Base-by-base conservation (phyloP, 2,888 invertebrate genomes). In the Trilocha varians region DNA sequence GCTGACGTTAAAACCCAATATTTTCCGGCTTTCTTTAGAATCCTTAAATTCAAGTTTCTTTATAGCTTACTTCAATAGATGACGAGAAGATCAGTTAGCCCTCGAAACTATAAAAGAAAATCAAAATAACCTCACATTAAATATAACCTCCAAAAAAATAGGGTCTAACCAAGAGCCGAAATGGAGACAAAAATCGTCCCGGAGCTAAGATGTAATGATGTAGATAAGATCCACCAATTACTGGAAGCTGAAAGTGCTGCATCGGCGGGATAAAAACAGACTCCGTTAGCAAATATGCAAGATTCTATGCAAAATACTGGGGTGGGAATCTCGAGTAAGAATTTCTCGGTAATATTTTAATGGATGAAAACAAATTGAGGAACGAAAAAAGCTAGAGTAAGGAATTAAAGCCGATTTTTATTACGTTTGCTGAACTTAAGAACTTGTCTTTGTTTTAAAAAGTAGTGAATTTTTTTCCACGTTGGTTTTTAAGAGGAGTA, bases 211-310 rank as follows among this genome's bases (percentile, higher is more conserved):
- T 85, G 82, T 84, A 84, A 85, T 83, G 84, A 79, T 67, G 70
- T 65, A 82, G 85, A 85, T 85, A 85, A 78, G 71, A 79, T 73
- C 70, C 75, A 80, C 80, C 85, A 85, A 85, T 85, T 85, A 84
- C 83, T 59, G 71, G 65, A 66, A 62, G 65, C 65, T 65, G 64
- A 67, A 72, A 78, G 66, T 77, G 83, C 85, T 76, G 80, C 78
- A 77, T 83, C 65, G 73, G 77, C 82, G 56, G 70, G 67, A 77
- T 75, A 73, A 74, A 78, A 83, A 80, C 75, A 72, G 73, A 71
- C 71, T 70, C 64, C 56, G 58, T 67, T 65, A 60, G 71, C 68
- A 73, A 78, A 78, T 78, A 75, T 78, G 77, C 75, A 76, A 67
- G 65, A 62, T 68, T 67, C 67, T 69, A 36, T 47, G 62, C 57